A percentile compares a stretch with the other conserved stretches of the same genome.
Evolutionary conservation across 1,140 invertebrate species (phyloP).

Genomic region (Temnothorax longispinosus): DNA sequence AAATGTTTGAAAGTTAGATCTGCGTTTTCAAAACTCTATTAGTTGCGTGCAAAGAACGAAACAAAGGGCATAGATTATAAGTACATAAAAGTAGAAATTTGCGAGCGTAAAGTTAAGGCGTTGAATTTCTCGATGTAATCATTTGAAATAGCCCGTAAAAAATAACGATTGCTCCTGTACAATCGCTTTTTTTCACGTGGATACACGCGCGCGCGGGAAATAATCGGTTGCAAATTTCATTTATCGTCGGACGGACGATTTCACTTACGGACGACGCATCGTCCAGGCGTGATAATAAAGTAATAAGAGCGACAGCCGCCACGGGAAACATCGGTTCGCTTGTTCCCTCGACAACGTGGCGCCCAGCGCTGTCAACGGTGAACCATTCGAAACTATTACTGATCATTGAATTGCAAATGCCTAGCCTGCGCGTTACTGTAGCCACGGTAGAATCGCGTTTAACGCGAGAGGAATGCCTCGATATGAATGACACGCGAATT

Average conservation of each 20-base stretch:
- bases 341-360: conserved; percentile 61
- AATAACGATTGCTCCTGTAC: background rate
- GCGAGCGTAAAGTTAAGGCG: background rate
- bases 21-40: background rate
- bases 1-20: background rate
- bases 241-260: conserved; percentile 41
- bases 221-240: conserved; percentile 45
- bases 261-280: conserved; percentile 16
- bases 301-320: conserved; percentile 60
- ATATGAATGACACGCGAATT: conserved; percentile 51
- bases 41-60: background rate
- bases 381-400: conserved; percentile 77
- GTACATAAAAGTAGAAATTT: background rate
- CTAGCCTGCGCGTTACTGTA: conserved; percentile 34
- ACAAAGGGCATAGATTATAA: background rate
- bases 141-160: background rate
- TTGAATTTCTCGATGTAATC: background rate
- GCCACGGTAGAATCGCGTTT: conserved; percentile 33
- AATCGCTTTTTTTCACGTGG: background rate
- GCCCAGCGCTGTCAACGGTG: conserved; percentile 55
- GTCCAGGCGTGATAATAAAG: conserved; percentile 51
- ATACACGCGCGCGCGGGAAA: conserved; percentile 1
- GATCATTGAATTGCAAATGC: conserved; percentile 80
- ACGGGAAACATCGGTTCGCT: conserved; percentile 53
- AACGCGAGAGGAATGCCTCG: conserved; percentile 30